Evolutionary conservation across 2,888 invertebrate genomes (phyloP).

Genomic region (Ormyrus thymus): DNA sequence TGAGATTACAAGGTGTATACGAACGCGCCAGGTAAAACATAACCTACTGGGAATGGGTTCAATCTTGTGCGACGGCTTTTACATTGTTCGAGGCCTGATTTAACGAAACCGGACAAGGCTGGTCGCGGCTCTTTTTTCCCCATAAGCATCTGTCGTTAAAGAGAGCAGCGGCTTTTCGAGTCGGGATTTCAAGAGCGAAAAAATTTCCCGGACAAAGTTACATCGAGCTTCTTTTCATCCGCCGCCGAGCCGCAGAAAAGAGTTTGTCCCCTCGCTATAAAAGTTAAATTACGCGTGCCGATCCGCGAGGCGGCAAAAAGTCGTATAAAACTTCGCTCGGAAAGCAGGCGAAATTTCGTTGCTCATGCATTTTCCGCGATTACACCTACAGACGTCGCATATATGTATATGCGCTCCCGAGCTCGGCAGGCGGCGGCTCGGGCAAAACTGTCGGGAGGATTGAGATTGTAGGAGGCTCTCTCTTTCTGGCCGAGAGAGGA

Average conservation of each 20-base stretch:
- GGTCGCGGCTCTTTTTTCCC: neutral
- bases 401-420: no score
- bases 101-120: neutral
- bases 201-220: slow-evolving; percentile 25
- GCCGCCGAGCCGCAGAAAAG: neutral
- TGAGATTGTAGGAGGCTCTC: slow-evolving; percentile 29
- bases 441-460: neutral
- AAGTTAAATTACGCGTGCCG: slow-evolving; percentile 50
- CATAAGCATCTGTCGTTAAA: slow-evolving; percentile 23
- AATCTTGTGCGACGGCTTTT: neutral
- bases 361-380: no score
- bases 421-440: neutral
- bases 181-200: neutral
- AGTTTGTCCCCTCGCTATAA: neutral
- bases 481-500: slow-evolving; percentile 26
- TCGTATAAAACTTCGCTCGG: slow-evolving; percentile 17
- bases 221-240: slow-evolving; percentile 7
- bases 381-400: no score
- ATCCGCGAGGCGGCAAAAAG: slow-evolving; percentile 23
- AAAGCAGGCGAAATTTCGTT: neutral
- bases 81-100: neutral
- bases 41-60: no score
- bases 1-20: neutral
- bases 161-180: neutral
- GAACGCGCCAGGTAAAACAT: neutral